Evolutionary conservation across 2,113 vertebrate species (phyloP), one percentile per base, ranked within the genome.

Genomic region (Nicator chloris): DNA sequence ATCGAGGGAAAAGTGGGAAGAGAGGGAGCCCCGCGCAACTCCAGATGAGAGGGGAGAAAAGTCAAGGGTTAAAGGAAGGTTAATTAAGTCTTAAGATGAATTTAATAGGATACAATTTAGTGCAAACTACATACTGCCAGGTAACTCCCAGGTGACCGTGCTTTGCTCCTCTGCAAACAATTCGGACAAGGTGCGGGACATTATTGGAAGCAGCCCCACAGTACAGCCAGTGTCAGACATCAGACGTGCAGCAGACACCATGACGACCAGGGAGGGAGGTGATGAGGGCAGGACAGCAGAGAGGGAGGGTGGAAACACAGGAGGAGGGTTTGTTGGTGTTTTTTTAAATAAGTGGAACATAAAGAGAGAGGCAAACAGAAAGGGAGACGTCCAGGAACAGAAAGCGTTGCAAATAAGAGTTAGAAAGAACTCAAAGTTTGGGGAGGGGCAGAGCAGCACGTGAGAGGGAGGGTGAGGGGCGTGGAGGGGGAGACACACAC

Each of bases 41-140:
- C 80, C 93, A 37, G 26, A 89, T 83, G 93, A 80, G 88, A 69
- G 64, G 66, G 86, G 44, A 61, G 16, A 66, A 61, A 82, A 91
- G 71, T 83, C 72, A 28, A 80, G 86, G 95, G 92, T 89, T 79
- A 70, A 77, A 94, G 82, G 81, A 80, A 90, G 64, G 83, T 95
- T 88, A 42, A 83, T 78, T 13, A 16, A 64, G 53, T 90, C 69
- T 75, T 30, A 92, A 79, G 27, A 42, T 14, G 50, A 33, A 51
- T 90, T 86, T 9, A 79, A 94, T 26, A 92, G 69, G 92, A 51
- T 75, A 95, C 78, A 87, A 95, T 83, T 91, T 50, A 97, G 97
- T 97, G 98, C 98, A 94, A 91, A 98, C 97, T 99, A 98, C 98
- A 95, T 99, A 99, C 98, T 93, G 98, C 97, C 63, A 99, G 98